Conservation (phyloP, 2,113 vertebrate species). For the Pitta sordida region DNA sequence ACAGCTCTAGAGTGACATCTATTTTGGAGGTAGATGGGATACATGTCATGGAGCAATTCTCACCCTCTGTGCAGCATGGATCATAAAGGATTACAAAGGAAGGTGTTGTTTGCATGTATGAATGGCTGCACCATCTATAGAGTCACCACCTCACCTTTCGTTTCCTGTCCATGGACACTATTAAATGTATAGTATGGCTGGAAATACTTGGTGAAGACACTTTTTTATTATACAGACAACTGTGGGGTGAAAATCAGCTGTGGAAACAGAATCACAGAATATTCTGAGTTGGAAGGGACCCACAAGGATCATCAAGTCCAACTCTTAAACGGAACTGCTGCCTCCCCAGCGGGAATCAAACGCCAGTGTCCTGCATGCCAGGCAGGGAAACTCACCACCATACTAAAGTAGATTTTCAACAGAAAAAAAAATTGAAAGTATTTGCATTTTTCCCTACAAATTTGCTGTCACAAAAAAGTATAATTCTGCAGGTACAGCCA, state of each 20-base stretch:
- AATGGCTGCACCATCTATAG: not conserved
- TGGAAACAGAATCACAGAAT: too few relatives aligned
- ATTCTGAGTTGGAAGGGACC: too few relatives aligned
- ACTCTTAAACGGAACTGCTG: too few relatives aligned
- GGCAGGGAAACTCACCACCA: too few relatives aligned
- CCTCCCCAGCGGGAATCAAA: too few relatives aligned
- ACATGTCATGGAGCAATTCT: not conserved
- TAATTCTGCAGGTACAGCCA: not conserved
- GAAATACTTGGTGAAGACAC: not conserved
- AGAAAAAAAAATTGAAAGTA: not conserved
- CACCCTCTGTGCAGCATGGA: not conserved
- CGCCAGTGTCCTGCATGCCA: too few relatives aligned
- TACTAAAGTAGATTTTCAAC: too few relatives aligned
- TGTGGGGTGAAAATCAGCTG: not conserved
- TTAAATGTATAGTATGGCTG: not conserved
- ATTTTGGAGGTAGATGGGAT: not conserved
- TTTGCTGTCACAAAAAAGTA: not conserved
- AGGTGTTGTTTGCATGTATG: not conserved
- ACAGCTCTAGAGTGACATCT: not conserved
- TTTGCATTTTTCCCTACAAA: not conserved
- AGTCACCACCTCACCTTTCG: not conserved
- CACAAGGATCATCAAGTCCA: too few relatives aligned
- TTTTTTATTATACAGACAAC: not conserved
- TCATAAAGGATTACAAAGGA: not conserved
- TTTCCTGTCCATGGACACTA: not conserved